These are phyloP conservation scores for Mesembrinibis cayennensis DNA, from an alignment of 2,113 vertebrate species.

Conservation along the genomic window DNA sequence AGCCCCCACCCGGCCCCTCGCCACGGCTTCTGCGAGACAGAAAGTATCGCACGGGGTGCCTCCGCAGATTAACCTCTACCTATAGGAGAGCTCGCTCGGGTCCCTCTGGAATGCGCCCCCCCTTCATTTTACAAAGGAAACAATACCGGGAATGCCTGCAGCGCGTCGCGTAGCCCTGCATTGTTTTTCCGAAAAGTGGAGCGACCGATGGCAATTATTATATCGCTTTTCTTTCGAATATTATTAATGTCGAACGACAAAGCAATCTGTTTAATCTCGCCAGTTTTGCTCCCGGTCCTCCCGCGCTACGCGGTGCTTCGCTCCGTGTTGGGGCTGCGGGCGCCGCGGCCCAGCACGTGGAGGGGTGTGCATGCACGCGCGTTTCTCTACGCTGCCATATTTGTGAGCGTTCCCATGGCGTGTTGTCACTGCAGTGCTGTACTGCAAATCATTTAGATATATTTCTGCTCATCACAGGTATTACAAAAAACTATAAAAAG, in stretches of 20 bases:
- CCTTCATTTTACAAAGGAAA: not conserved
- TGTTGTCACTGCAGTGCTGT: not conserved
- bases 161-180: rapidly evolving
- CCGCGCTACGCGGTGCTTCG: rapidly evolving
- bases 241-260: not conserved
- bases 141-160: rapidly evolving
- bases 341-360: not conserved
- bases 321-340: no score
- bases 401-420: rapidly evolving
- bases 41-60: not conserved
- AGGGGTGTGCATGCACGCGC: rapidly evolving
- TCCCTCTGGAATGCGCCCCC: not conserved
- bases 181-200: not conserved
- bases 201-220: no score
- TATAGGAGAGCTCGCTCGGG: rapidly evolving
- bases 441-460: not conserved
- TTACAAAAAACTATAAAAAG: not conserved
- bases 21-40: not conserved
- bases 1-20: not conserved
- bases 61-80: not conserved
- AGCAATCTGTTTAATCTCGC: not conserved
- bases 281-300: not conserved
- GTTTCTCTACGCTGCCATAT: rapidly evolving
- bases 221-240: not conserved
- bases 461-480: not conserved